phyloP scores from a whole-genome alignment of 1,140 invertebrate species.

The Artemia franciscana region DNA sequence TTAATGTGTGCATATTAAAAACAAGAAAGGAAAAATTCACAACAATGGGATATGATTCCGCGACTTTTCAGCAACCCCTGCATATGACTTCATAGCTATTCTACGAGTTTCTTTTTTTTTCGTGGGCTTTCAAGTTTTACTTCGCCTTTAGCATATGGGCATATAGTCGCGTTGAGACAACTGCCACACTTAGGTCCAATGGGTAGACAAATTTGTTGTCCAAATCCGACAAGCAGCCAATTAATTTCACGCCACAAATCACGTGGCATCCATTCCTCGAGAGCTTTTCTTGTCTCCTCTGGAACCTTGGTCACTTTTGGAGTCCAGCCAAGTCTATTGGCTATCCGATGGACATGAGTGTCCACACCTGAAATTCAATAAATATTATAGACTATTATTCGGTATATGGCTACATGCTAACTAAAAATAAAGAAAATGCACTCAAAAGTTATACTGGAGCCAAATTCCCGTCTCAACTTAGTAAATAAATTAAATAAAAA shows the following conservation, averaged over 20 bases:
- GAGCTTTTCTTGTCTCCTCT: conserved; percentile 52
- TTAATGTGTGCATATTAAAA: no score
- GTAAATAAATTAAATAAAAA: no score
- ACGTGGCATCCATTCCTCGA: conserved; percentile 75
- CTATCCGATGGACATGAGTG: conserved; percentile 88
- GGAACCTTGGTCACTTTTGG: conserved; percentile 44
- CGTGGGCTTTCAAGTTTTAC: conserved; percentile 2
- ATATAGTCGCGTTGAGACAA: conserved; percentile 62
- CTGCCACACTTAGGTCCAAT: conserved; percentile 49
- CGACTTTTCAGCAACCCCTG: no score
- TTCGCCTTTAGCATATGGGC: conserved; percentile 35
- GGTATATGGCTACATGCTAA: no score
- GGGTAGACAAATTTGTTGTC: conserved; percentile 70
- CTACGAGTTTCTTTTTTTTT: background rate
- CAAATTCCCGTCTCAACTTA: no score
- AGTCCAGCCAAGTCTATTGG: conserved; percentile 68
- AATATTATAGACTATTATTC: no score
- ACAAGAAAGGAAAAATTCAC: no score
- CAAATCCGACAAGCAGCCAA: conserved; percentile 80
- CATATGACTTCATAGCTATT: no score
- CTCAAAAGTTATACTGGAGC: no score
- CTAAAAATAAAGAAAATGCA: no score
- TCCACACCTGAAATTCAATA: conserved; percentile 57
- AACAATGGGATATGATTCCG: no score
- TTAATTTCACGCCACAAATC: conserved; percentile 75